A percentile compares a stretch with the other conserved stretches of the same genome.
Conservation (phyloP, 2,888 invertebrate genomes). For the Agrochola lota region DNA sequence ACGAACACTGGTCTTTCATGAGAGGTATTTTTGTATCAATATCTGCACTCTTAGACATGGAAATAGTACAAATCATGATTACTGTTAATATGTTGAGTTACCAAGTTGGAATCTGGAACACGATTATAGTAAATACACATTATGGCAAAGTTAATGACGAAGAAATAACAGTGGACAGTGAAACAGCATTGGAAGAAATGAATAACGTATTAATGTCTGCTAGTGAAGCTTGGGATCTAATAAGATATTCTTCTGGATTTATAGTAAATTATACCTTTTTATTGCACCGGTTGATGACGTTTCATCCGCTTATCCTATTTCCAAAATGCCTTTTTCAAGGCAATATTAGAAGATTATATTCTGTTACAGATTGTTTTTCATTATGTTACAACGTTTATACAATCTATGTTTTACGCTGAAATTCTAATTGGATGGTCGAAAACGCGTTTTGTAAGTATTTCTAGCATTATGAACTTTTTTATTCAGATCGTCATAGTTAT, state of each 20-base stretch:
- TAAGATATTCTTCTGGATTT: constrained; percentile 11
- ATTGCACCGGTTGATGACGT: neutral
- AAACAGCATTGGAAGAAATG: constrained; percentile 33
- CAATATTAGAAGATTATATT: neutral
- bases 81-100: constrained; percentile 3
- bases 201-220: neutral
- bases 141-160: neutral
- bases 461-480: neutral
- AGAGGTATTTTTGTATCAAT: constrained; percentile 20
- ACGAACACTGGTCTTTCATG: constrained; percentile 22
- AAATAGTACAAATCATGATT: constrained; percentile 16
- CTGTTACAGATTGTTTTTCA: constrained; percentile 32
- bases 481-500: neutral
- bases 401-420: constrained; percentile 31
- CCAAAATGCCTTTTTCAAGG: neutral
- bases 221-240: constrained; percentile 33
- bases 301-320: neutral
- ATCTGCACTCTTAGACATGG: constrained; percentile 33
- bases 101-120: constrained; percentile 30
- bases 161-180: constrained; percentile 20
- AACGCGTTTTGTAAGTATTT: constrained; percentile 28
- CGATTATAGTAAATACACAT: constrained; percentile 6
- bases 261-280: constrained; percentile 17
- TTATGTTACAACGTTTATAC: constrained; percentile 41
- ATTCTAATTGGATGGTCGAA: constrained; percentile 23